These are phyloP conservation scores for Tuberolachnus salignus DNA, from an alignment of 2,888 invertebrate species.

Conservation along the genomic window DNA sequence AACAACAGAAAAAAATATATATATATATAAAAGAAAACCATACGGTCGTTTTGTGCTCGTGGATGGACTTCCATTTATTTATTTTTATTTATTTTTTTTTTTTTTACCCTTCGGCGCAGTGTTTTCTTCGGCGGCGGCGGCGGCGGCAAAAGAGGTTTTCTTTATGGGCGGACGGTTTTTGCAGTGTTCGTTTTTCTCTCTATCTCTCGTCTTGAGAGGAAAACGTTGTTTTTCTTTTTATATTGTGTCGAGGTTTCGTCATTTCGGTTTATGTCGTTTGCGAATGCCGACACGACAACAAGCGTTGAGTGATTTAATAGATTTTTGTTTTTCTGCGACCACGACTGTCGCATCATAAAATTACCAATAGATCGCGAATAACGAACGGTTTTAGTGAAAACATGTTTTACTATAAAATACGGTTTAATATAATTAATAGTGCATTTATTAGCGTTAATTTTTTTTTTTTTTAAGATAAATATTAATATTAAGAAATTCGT, in stretches of 20 bases:
- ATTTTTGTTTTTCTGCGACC: slow-evolving; percentile 3
- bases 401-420: too few relatives aligned
- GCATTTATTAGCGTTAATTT: too few relatives aligned
- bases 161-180: slow-evolving; percentile 20
- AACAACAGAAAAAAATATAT: slow-evolving; percentile 12
- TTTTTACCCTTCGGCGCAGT: slow-evolving; percentile 13
- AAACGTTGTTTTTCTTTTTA: slow-evolving; percentile 23
- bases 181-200: neutral
- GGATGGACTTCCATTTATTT: slow-evolving; percentile 52
- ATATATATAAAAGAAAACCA: slow-evolving; percentile 27
- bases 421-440: too few relatives aligned
- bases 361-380: slow-evolving; percentile 21
- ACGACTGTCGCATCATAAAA: neutral
- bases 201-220: neutral
- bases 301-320: slow-evolving; percentile 7
- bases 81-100: slow-evolving; percentile 18
- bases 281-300: neutral
- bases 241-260: slow-evolving; percentile 33
- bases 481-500: too few relatives aligned
- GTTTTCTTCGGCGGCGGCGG: neutral
- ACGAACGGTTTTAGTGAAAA: neutral
- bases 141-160: slow-evolving; percentile 36
- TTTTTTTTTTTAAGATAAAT: too few relatives aligned
- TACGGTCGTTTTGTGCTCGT: slow-evolving; percentile 44
- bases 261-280: slow-evolving; percentile 39